Base-by-base conservation (phyloP, 2,113 vertebrate genomes). In the Ondatra zibethicus region DNA sequence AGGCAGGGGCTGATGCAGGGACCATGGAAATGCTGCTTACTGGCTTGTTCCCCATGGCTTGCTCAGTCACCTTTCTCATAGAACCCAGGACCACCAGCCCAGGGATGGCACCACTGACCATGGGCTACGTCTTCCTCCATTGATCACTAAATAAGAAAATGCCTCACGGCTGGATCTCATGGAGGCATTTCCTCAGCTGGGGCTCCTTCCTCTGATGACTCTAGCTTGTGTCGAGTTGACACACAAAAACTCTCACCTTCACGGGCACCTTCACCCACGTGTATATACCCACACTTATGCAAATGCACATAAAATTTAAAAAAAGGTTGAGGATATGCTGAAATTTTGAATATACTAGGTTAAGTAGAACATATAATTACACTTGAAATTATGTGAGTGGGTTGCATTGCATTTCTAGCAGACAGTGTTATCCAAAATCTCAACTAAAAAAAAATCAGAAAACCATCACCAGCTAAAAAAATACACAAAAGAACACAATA, bases 301-400 rank as follows among this genome's bases (percentile, higher is more conserved):
- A 85, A 16, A 17, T 47, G 82, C 61, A 33, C 61, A 66, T 63
- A 63, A 42, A 29, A 42, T 21, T 73, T 88, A 65, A 25, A 33
- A 96, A 95, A 93, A 93, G 81, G 88, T 8, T 66, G 5, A 87
- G 58, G 42, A 78, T 11, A 47, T 50, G 42, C 47, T 95, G n/a
- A 95, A 73, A 93, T 50, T 92, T 52, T 77, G 36, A 9, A 91
- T 75, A 66, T 27, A 66, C 1, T 80, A 66, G 6, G 21, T 82
- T 25, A 95, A 87, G 42, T 73, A 72, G 96, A 91, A 85, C 61
- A 82, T 11, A 65, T n/a, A 88, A 94, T 78, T 72, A 80, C 75
- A 72, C 88, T 89, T 65, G 76, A 88, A 75, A 88, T 94, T 78
- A 58, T 23, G 19, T 75, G 50, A 47, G 19, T 82, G 33, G 36